Evolutionary conservation across 1,140 invertebrate genomes (phyloP).

Genomic region (Drosophila watanabei): DNA sequence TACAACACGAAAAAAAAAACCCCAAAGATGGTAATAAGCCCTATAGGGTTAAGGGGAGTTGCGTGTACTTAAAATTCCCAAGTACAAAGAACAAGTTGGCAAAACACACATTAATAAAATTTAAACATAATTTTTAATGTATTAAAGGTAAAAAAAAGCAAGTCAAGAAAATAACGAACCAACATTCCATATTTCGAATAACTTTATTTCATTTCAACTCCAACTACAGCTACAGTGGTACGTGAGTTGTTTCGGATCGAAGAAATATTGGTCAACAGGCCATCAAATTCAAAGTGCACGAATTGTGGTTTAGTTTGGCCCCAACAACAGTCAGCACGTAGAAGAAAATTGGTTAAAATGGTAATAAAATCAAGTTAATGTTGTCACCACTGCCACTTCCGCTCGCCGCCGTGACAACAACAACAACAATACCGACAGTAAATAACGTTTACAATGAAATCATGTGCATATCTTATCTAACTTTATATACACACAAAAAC

Average conservation of each 20-base stretch:
- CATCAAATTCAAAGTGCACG: slow-evolving; percentile 42
- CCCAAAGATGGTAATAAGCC: not conserved
- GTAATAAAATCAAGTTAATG: slow-evolving; percentile 52
- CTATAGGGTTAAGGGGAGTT: not conserved
- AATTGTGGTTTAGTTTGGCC: slow-evolving; percentile 9
- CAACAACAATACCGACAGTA: slow-evolving; percentile 9
- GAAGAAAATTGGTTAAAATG: slow-evolving; percentile 24
- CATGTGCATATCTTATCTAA: slow-evolving; percentile 77
- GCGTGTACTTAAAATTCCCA: not conserved
- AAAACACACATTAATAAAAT: not conserved
- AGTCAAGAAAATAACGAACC: not conserved
- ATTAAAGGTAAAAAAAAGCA: too few relatives aligned
- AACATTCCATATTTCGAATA: not conserved
- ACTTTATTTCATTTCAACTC: not conserved
- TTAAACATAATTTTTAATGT: not conserved
- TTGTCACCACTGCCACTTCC: slow-evolving; percentile 67
- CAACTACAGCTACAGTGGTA: not conserved
- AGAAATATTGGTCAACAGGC: slow-evolving; percentile 28
- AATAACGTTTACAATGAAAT: slow-evolving; percentile 70
- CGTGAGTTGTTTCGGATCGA: slow-evolving; percentile 19
- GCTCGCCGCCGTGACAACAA: slow-evolving; percentile 41
- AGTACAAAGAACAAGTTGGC: not conserved
- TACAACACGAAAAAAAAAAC: not conserved
- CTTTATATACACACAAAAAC: slow-evolving; percentile 19
- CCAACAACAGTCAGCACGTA: slow-evolving; percentile 8